A percentile compares a stretch with the other conserved stretches of the same genome.
Evolutionary conservation across 2,113 vertebrate genomes (phyloP).

Genomic region (Neogobius melanostomus): DNA sequence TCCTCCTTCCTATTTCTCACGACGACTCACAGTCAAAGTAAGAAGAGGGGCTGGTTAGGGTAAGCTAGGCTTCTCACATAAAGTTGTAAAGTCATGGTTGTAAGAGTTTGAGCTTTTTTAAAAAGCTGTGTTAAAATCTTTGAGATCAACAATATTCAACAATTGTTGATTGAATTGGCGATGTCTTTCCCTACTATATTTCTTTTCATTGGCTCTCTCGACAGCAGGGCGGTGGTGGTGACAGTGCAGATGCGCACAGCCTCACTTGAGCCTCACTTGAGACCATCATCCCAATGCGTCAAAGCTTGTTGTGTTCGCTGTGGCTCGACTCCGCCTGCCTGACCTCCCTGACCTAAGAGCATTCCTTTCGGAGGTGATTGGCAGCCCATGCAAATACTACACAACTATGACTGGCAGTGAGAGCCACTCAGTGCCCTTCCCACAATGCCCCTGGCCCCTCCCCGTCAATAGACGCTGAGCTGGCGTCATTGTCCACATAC

Average conservation of each 20-base stretch:
- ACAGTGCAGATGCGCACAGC: conserved; percentile 11
- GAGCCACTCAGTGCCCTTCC: conserved; percentile 80
- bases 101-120: background rate
- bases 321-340: conserved; percentile 69
- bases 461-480: conserved; percentile 82
- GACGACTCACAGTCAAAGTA: conserved; percentile 56
- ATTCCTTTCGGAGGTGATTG: conserved; percentile 84
- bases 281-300: conserved; percentile 63
- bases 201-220: conserved; percentile 16
- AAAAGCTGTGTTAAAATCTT: conserved; percentile 10
- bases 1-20: conserved; percentile 70
- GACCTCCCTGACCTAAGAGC: conserved; percentile 79
- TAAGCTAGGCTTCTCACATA: conserved; percentile 54
- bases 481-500: conserved; percentile 82
- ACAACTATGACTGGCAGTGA: conserved; percentile 80
- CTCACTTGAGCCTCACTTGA: conserved; percentile 25
- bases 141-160: conserved; percentile 12
- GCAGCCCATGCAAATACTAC: conserved; percentile 81
- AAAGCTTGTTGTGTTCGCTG: conserved; percentile 77
- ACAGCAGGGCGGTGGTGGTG: conserved; percentile 26
- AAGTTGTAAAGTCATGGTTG: conserved; percentile 18
- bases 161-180: conserved; percentile 15
- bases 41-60: conserved; percentile 55
- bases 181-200: conserved; percentile 9
- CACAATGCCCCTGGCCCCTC: conserved; percentile 82